Base-by-base conservation (phyloP, 2,113 vertebrate species). In the Spea bombifrons region DNA sequence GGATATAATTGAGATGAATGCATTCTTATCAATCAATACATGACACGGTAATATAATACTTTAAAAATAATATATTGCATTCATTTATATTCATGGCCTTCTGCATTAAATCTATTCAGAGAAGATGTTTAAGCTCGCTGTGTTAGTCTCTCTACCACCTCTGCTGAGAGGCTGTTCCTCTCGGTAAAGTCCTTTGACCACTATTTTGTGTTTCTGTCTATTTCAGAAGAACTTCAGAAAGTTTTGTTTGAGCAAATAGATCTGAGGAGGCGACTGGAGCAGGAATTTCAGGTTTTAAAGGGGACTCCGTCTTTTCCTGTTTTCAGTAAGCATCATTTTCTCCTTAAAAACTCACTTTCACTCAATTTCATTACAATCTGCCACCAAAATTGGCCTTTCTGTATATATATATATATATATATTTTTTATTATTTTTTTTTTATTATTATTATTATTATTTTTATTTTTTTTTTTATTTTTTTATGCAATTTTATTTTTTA, bases 181-280 rank as follows among this genome's bases (percentile, higher is more conserved):
- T n/a, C n/a, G n/a, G n/a, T n/a, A n/a, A n/a, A n/a, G n/a, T n/a
- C n/a, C n/a, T n/a, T n/a, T n/a, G n/a, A n/a, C n/a, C n/a, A n/a
- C 30, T 86, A 81, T 77, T 83, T 67, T 76, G 46, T 17, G 7
- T 52, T 50, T 67, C 7, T 59, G 7, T 57, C 53, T 46, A 82
- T 83, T 90, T 50, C 30, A 99, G 97, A 99, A 88, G 96, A 99
- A 80, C 96, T 99, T 80, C 97, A 99, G 91, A 99, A 99, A 90
- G 97, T 99, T 88, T 92, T 99, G 73, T 94, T 99, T 82, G 97
- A 99, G 84, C 97, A 99, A 89, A 99, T 99, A 0, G 96, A 99
- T 88, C 91, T 99, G 82, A 91, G 96, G 81, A 94, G 96, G 86
- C 92, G 97, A 83, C 90, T 99, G 79, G 97, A 99, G 71, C 96